Evolutionary conservation across 2,888 invertebrate genomes (phyloP).

Genomic region (Phyto melanocephala): DNA sequence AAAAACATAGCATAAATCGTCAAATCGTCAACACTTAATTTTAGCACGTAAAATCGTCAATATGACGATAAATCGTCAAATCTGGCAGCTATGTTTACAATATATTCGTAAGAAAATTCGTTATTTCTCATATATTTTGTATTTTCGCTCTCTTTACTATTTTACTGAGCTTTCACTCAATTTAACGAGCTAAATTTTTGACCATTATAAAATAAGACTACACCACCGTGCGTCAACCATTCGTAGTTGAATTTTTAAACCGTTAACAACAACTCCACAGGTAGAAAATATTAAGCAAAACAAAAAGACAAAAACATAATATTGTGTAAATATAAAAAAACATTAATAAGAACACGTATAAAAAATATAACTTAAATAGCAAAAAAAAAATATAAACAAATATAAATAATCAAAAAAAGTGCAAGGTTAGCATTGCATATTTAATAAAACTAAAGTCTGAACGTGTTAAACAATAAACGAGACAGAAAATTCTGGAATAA

Average conservation of each 20-base stretch:
- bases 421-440: slow-evolving; percentile 15
- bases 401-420: background rate
- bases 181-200: background rate
- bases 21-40: too few species aligned
- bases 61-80: too few species aligned
- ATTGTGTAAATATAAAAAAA: slow-evolving; percentile 10
- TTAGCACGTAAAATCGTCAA: too few species aligned
- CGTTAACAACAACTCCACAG: slow-evolving; percentile 63
- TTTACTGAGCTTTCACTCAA: too few species aligned
- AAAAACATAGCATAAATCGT: too few species aligned
- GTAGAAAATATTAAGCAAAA: slow-evolving; percentile 39
- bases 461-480: background rate
- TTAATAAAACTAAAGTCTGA: background rate
- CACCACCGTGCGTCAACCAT: slow-evolving; percentile 69
- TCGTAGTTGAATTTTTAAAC: slow-evolving; percentile 72
- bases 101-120: too few species aligned
- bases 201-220: slow-evolving; percentile 69
- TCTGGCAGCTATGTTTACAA: too few species aligned
- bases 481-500: slow-evolving; percentile 26
- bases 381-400: slow-evolving; percentile 36
- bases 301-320: slow-evolving; percentile 52
- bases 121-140: too few species aligned
- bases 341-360: background rate
- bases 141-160: background rate
- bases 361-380: slow-evolving; percentile 37